Percentiles rank a stretch among this genome's conserved stretches.
phyloP scores from a whole-genome alignment of 2,113 vertebrate genomes.

The Notothenia rossii region DNA sequence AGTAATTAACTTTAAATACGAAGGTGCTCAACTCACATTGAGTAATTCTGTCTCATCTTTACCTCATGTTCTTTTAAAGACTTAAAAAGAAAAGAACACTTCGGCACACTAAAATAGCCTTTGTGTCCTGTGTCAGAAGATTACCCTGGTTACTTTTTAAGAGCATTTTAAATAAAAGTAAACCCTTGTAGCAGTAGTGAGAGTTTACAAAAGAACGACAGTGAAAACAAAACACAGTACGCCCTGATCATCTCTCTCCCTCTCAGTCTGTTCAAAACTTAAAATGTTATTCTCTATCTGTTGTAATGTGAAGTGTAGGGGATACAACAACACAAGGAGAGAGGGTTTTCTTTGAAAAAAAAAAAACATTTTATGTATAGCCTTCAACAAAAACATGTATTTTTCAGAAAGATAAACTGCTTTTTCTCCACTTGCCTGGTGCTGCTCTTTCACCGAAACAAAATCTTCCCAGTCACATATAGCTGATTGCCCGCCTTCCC shows the following conservation, averaged over 20 bases:
- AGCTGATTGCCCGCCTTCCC: too few species aligned
- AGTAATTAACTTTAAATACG: neutral
- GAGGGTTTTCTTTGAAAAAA: too few species aligned
- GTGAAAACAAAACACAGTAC: conserved; percentile 35
- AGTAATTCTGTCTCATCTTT: neutral
- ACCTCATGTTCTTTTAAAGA: conserved; percentile 16
- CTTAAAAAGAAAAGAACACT: neutral
- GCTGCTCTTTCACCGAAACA: too few species aligned
- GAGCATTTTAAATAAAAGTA: conserved; percentile 30
- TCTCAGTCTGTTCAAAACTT: conserved; percentile 22
- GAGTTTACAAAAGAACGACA: conserved; percentile 31
- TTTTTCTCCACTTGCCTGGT: too few species aligned
- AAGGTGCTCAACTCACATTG: neutral
- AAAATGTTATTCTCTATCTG: conserved; percentile 7
- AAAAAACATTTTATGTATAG: too few species aligned
- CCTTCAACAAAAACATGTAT: too few species aligned
- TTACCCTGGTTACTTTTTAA: conserved; percentile 3
- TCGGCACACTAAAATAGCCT: neutral
- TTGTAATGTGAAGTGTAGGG: too few species aligned
- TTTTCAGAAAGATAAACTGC: too few species aligned
- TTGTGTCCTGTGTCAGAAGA: neutral
- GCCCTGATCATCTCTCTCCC: conserved; percentile 23
- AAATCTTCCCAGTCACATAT: too few species aligned
- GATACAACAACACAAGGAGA: too few species aligned
- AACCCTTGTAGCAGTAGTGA: conserved; percentile 1